These are phyloP conservation scores for Lepidochitona cinerea DNA, from an alignment of 2,888 invertebrate species.

Conservation along the genomic window DNA sequence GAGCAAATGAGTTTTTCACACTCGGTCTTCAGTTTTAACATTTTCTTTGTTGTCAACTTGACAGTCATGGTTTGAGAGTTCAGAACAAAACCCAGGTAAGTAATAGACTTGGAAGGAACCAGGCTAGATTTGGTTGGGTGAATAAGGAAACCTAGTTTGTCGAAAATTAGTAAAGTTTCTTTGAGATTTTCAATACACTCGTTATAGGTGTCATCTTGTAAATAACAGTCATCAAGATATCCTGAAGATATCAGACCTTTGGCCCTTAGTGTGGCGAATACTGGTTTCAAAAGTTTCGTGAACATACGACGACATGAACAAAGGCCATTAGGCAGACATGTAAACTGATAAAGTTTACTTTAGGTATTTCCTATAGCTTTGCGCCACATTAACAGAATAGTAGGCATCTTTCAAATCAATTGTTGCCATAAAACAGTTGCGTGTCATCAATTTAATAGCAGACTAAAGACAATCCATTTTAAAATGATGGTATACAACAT, in stretches of 20 bases:
- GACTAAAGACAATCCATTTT: too few species aligned
- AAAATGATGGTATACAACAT: too few species aligned
- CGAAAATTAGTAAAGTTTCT: constrained; percentile 18
- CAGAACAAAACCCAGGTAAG: constrained; percentile 30
- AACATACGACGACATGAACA: too few species aligned
- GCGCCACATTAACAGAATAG: too few species aligned
- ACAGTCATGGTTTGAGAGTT: constrained; percentile 22
- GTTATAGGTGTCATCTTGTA: constrained; percentile 16
- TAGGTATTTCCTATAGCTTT: constrained; percentile 30
- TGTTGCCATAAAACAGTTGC: too few species aligned
- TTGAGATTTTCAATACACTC: constrained; percentile 16
- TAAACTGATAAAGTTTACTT: too few species aligned
- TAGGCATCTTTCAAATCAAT: too few species aligned
- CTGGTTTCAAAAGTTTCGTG: constrained; percentile 30
- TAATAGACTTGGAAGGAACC: constrained; percentile 22
- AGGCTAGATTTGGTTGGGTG: constrained; percentile 32
- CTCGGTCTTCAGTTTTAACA: background rate
- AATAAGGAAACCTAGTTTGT: constrained; percentile 29
- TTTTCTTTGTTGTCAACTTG: background rate
- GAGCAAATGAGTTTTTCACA: background rate
- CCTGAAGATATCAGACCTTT: constrained; percentile 16
- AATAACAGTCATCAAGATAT: constrained; percentile 29
- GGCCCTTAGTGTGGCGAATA: constrained; percentile 17
- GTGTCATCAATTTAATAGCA: too few species aligned
- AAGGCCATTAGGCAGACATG: too few species aligned